Evolutionary conservation across 2,797 vertebrate species (phyloP).

Genomic region (Sylvia borin): DNA sequence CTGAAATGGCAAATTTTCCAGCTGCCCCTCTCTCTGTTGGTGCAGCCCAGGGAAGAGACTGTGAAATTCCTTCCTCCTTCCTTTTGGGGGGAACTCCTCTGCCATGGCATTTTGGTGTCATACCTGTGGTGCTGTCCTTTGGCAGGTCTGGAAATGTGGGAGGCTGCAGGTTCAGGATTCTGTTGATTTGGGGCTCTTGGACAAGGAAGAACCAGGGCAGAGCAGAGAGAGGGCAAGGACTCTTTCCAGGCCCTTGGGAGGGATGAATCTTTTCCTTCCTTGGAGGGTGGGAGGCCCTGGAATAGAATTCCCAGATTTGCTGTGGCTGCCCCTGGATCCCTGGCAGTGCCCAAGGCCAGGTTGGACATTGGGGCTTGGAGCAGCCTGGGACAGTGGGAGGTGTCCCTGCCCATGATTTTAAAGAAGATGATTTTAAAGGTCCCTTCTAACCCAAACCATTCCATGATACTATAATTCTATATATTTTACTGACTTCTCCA

Average conservation of each 20-base stretch:
- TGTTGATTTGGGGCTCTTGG: neutral
- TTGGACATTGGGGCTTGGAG: neutral
- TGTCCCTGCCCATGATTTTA: neutral
- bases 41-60: neutral
- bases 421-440: too few relatives aligned
- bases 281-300: neutral
- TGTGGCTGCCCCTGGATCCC: neutral
- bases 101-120: accelerated
- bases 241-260: neutral
- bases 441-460: too few relatives aligned
- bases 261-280: neutral
- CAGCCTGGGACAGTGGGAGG: accelerated
- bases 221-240: neutral
- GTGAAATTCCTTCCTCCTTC: neutral
- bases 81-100: neutral
- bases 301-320: neutral
- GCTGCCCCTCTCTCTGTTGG: neutral
- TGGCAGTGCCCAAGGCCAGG: neutral
- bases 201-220: neutral
- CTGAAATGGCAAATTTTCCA: neutral
- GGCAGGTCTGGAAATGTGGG: neutral
- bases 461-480: too few relatives aligned
- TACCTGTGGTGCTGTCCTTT: neutral
- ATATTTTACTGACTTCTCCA: too few relatives aligned
- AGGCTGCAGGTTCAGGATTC: neutral